Evolutionary conservation across 2,797 vertebrate genomes (phyloP).

Genomic region (Pelochelys cantorii): DNA sequence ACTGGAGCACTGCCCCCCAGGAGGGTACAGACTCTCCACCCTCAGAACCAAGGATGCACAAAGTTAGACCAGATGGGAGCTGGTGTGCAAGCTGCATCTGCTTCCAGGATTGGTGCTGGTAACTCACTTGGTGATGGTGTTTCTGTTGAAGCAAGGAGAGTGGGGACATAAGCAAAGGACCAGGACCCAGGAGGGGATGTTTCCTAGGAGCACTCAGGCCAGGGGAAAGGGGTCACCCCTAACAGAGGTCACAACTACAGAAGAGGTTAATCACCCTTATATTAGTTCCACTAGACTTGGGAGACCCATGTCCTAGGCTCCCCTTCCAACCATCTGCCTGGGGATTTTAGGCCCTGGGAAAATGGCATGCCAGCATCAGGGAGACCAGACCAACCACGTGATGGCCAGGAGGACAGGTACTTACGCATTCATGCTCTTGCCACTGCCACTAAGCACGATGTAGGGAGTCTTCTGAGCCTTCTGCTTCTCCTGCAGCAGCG

Average conservation of each 20-base stretch:
- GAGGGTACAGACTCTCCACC: neutral
- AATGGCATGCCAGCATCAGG: neutral
- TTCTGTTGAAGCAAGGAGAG: slow-evolving; percentile 53
- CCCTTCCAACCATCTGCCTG: neutral
- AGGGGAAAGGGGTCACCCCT: neutral
- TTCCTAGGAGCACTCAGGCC: neutral
- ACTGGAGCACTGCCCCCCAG: neutral
- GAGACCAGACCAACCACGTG: neutral
- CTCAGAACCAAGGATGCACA: neutral
- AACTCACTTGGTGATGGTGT: slow-evolving; percentile 79
- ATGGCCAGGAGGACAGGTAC: slow-evolving; percentile 14
- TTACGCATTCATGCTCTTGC: slow-evolving; percentile 95
- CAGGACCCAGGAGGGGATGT: neutral
- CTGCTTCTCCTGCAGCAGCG: slow-evolving; percentile 94
- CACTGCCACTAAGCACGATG: slow-evolving; percentile 94
- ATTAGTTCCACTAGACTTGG: neutral
- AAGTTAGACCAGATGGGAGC: neutral
- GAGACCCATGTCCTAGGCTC: neutral
- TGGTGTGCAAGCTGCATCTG: neutral
- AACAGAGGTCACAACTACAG: neutral
- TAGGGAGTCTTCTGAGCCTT: slow-evolving; percentile 96
- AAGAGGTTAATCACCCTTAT: neutral
- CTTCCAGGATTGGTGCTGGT: neutral
- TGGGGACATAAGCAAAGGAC: neutral
- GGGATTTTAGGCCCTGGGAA: neutral